phyloP scores from a whole-genome alignment of 2,888 invertebrate species.

The Rambutsinella grinnellia region DNA sequence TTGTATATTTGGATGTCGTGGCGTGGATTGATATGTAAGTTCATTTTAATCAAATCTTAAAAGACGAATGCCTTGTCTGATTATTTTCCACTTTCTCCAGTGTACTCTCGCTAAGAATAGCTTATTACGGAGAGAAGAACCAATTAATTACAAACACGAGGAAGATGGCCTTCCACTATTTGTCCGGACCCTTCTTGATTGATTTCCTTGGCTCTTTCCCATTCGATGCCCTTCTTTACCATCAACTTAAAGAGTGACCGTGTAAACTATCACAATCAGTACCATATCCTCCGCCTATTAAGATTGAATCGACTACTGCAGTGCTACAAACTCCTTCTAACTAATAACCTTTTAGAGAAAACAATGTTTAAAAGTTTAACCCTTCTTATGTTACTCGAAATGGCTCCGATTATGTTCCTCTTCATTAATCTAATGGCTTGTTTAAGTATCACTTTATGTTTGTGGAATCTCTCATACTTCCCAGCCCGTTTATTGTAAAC shows the following conservation, averaged over 20 bases:
- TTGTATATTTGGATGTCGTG: conserved; percentile 53
- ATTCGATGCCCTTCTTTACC: conserved; percentile 39
- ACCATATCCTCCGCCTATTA: conserved; percentile 33
- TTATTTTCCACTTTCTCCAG: conserved; percentile 5
- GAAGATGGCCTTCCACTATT: conserved; percentile 53
- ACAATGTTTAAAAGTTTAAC: conserved; percentile 58
- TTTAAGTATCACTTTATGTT: conserved; percentile 35
- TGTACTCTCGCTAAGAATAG: conserved; percentile 42
- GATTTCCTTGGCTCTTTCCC: conserved; percentile 60
- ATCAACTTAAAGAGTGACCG: background rate
- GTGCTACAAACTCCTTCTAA: conserved; percentile 49
- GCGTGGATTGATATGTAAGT: conserved; percentile 61
- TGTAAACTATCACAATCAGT: conserved; percentile 38
- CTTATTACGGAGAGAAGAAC: conserved; percentile 48
- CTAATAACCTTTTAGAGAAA: conserved; percentile 44
- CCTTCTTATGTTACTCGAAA: conserved; percentile 63
- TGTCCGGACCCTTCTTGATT: conserved; percentile 57
- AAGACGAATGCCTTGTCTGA: no score
- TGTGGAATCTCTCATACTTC: conserved; percentile 47
- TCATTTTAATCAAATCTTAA: background rate
- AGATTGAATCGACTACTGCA: conserved; percentile 61
- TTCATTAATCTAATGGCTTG: conserved; percentile 57
- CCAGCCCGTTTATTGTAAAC: conserved; percentile 15
- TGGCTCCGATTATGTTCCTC: conserved; percentile 59
- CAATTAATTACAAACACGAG: conserved; percentile 49